Base-by-base conservation (phyloP, 2,888 invertebrate species). In the Ctenicera cuprea region DNA sequence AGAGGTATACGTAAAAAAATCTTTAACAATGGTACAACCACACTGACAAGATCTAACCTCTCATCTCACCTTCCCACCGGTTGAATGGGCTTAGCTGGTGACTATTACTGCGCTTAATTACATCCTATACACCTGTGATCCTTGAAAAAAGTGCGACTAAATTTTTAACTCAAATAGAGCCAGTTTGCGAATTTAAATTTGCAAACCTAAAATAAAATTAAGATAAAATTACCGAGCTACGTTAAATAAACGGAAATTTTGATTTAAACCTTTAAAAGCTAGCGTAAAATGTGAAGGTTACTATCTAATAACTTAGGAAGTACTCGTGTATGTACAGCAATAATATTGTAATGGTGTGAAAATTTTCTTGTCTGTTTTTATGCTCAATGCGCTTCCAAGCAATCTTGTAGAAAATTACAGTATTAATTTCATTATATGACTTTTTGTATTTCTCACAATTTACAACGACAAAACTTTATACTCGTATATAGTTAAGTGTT, bases 1-100 rank as follows among this genome's bases (percentile, higher is more conserved):
- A n/a, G 14, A n/a, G n/a, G n/a, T 3, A 3, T n/a, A 3, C 7
- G 5, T n/a, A 48, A 74, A 74, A 70, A 74, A 66, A 59, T 48
- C 66, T 37, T 67, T 67, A 74, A 74, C 74, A 71, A 74, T 71
- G 54, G 73, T 69, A 74, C 57, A 74, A 68, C 37, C 48, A 50
- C 48, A 64, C 74, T 67, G 75, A 77, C 76, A 75, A 75, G 75
- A 75, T 77, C 76, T 77, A 75, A 75, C 76, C 76, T 77, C 76
- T 69, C 73, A 75, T 73, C 76, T 73, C 73, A 77, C 75, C 74
- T 77, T 77, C 76, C 76, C 76, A 77, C 71, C 73, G 76, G 71
- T 75, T 77, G 75, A 77, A 77, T 77, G 61, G 73, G 71, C 68
- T 73, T 77, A 67, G 70, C 67, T 69, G 73, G 71, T 75, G 73